Evolutionary conservation across 2,113 vertebrate genomes (phyloP).

Genomic region (Oenanthe melanoleuca): DNA sequence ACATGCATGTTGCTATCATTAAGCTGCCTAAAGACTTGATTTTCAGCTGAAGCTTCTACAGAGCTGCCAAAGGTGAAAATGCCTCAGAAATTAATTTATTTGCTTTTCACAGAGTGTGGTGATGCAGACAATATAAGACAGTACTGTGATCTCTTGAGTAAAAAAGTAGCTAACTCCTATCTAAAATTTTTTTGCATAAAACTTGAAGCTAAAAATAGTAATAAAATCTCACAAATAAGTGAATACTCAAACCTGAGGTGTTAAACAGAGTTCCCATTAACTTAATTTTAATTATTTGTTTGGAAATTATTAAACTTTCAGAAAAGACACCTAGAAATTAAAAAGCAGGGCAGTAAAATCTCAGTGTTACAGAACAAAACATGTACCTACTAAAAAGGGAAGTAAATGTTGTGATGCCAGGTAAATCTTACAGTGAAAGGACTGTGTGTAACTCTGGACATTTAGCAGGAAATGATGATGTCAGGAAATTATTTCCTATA

Average conservation of each 20-base stretch:
- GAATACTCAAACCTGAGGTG: background rate
- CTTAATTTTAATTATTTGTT: slow-evolving; percentile 2
- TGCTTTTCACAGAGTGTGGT: background rate
- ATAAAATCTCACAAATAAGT: slow-evolving; percentile 10
- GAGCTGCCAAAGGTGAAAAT: background rate
- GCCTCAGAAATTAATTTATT: background rate
- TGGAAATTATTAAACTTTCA: slow-evolving; percentile 45
- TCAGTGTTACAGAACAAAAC: background rate
- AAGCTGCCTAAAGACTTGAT: background rate
- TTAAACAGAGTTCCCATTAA: background rate
- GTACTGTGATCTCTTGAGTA: background rate
- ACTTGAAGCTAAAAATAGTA: background rate
- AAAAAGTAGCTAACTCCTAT: background rate
- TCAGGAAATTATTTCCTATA: background rate
- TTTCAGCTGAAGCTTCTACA: background rate
- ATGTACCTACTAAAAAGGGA: background rate
- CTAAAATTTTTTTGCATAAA: background rate
- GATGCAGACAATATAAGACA: background rate
- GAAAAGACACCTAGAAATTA: slow-evolving; percentile 46
- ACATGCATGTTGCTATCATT: background rate
- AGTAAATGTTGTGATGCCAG: background rate
- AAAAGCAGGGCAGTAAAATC: slow-evolving; percentile 37
- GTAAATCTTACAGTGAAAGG: background rate
- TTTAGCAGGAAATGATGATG: background rate
- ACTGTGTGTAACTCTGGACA: background rate